phyloP scores from a whole-genome alignment of 2,113 vertebrate genomes.

The Chaetodon trifascialis region DNA sequence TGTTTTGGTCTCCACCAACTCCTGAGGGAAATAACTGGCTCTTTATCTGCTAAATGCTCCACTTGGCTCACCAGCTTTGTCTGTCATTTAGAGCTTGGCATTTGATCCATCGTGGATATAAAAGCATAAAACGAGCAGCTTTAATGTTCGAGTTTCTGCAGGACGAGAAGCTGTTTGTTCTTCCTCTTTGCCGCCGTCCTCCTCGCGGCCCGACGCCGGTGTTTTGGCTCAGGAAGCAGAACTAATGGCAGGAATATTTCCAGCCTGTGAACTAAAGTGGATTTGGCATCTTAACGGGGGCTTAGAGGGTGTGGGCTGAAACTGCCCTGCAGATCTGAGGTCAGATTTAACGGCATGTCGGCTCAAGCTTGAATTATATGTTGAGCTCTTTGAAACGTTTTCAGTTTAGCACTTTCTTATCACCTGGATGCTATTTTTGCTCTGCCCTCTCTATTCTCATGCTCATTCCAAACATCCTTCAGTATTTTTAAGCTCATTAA shows the following conservation, averaged over 20 bases:
- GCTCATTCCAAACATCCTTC: too few relatives aligned
- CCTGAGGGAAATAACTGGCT: too few relatives aligned
- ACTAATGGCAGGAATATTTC: conserved; percentile 45
- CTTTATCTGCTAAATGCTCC: too few relatives aligned
- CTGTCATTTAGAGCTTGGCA: too few relatives aligned
- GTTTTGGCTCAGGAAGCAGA: conserved; percentile 44
- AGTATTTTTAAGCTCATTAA: too few relatives aligned
- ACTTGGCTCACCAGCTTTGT: too few relatives aligned
- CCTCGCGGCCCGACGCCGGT: rapidly evolving
- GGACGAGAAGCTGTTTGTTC: background rate
- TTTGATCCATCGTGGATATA: background rate
- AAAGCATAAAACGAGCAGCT: background rate
- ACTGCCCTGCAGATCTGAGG: conserved; percentile 10
- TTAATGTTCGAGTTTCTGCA: background rate
- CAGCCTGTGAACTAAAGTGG: conserved; percentile 15
- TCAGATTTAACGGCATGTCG: conserved; percentile 7
- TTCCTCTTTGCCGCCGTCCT: too few relatives aligned
- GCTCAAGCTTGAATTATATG: background rate
- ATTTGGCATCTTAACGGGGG: conserved; percentile 12
- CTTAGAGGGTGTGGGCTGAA: background rate
- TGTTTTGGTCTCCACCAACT: too few relatives aligned
- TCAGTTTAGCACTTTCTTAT: background rate
- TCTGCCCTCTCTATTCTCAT: too few relatives aligned
- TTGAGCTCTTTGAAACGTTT: background rate
- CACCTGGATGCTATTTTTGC: background rate